Evolutionary conservation across 2,888 invertebrate genomes (phyloP).

Genomic region (Polyommatus icarus): DNA sequence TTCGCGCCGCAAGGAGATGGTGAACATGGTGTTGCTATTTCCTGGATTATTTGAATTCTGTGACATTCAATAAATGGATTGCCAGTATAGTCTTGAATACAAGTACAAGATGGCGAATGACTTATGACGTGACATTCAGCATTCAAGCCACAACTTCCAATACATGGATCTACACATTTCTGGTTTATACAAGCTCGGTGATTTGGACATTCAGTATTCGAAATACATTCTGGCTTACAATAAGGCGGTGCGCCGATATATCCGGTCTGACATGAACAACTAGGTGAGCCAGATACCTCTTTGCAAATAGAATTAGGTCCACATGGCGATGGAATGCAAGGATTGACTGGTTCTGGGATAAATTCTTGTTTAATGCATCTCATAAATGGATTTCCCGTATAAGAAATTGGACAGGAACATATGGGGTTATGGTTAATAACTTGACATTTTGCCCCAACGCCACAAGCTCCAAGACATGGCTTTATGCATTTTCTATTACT

Average conservation of each 20-base stretch:
- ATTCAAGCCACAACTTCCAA: slow-evolving; percentile 85
- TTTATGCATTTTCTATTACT: slow-evolving; percentile 89
- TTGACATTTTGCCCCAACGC: slow-evolving; percentile 86
- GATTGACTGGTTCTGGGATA: slow-evolving; percentile 77
- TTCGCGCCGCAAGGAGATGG: slow-evolving; percentile 85
- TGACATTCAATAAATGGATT: slow-evolving; percentile 87
- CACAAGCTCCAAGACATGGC: slow-evolving; percentile 92
- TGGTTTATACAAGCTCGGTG: slow-evolving; percentile 87
- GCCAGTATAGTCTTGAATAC: slow-evolving; percentile 84
- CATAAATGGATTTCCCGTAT: slow-evolving; percentile 88
- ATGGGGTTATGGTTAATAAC: slow-evolving; percentile 91
- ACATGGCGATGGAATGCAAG: slow-evolving; percentile 90
- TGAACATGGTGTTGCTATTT: slow-evolving; percentile 78
- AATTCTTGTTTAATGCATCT: slow-evolving; percentile 80
- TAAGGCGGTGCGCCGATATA: slow-evolving; percentile 86
- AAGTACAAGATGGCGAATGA: slow-evolving; percentile 87
- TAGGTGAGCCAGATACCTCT: slow-evolving; percentile 83
- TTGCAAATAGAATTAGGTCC: slow-evolving; percentile 89
- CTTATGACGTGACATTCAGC: slow-evolving; percentile 88
- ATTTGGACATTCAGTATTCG: slow-evolving; percentile 86
- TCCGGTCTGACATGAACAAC: slow-evolving; percentile 86
- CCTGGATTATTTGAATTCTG: slow-evolving; percentile 58
- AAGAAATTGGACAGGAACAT: slow-evolving; percentile 85
- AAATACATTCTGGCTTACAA: slow-evolving; percentile 89
- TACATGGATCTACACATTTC: slow-evolving; percentile 88